These are phyloP conservation scores for Hydractinia echinata DNA, from an alignment of 30 jellyfish, hydroid and myxozoan species.

Conservation along the genomic window DNA sequence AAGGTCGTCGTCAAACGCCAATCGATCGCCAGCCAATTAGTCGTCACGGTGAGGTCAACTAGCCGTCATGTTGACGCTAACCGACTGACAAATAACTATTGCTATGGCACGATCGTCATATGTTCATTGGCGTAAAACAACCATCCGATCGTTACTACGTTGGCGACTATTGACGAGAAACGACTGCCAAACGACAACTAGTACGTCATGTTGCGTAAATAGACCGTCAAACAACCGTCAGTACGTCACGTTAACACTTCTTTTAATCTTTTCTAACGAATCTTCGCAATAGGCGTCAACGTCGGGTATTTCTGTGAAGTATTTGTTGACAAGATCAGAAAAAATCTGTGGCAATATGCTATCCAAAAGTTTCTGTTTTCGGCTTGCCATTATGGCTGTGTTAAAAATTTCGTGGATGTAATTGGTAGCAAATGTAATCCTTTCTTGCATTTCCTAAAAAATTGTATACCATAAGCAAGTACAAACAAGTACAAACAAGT, in stretches of 20 bases:
- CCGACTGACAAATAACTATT: too few species aligned
- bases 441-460: neutral
- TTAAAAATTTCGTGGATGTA: neutral
- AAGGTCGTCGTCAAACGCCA: too few species aligned
- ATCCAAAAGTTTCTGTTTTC: neutral
- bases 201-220: too few species aligned
- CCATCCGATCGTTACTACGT: too few species aligned
- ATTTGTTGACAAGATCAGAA: neutral
- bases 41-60: too few species aligned
- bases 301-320: neutral
- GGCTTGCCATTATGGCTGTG: slow-evolving; percentile 5
- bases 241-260: slow-evolving; percentile 2
- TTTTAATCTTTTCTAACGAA: neutral
- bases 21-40: too few species aligned
- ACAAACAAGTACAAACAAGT: too few species aligned
- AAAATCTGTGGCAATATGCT: neutral
- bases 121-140: too few species aligned
- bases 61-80: too few species aligned
- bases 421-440: neutral
- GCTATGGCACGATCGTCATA: too few species aligned
- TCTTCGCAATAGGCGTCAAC: slow-evolving; percentile 10
- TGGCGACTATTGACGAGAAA: too few species aligned
- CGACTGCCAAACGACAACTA: too few species aligned
- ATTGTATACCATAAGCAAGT: neutral
- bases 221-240: neutral